A percentile compares a stretch with the other conserved stretches of the same genome.
phyloP scores from a whole-genome alignment of 2,113 vertebrate species.

The Cyanoliseus patagonus region DNA sequence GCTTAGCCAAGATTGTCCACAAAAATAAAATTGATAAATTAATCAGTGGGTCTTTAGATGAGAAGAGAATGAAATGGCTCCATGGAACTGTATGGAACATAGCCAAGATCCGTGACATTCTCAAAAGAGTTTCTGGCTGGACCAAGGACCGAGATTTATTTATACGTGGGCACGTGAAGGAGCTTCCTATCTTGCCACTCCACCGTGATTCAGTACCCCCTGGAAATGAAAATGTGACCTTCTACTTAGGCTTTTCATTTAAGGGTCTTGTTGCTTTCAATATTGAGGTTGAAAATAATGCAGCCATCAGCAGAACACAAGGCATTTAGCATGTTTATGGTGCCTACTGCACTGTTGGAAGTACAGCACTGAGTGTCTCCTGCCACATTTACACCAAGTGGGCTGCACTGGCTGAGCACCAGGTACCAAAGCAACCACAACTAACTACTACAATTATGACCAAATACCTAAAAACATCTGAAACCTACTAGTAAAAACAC shows the following conservation, averaged over 20 bases:
- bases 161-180: constrained; percentile 62
- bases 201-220: constrained; percentile 69
- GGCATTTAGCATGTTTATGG: not conserved
- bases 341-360: not conserved
- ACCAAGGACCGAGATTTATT: constrained; percentile 77
- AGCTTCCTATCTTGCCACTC: constrained; percentile 64
- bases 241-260: constrained; percentile 72
- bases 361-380: no score
- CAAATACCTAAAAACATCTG: not conserved
- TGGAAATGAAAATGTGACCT: constrained; percentile 78
- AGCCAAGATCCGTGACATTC: constrained; percentile 24
- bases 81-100: constrained; percentile 73
- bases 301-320: not conserved
- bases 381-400: not conserved
- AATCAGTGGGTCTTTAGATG: constrained; percentile 65
- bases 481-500: not conserved
- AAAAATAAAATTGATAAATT: constrained; percentile 77
- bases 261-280: constrained; percentile 72
- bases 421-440: not conserved
- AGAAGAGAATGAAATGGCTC: constrained; percentile 78
- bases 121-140: constrained; percentile 80
- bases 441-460: not conserved
- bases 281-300: constrained; percentile 30
- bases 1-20: constrained; percentile 78
- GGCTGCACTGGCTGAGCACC: not conserved